Evolutionary conservation across 2,113 vertebrate genomes (phyloP), one percentile per base, ranked within the genome.

Genomic region (Xiphophorus hellerii): DNA sequence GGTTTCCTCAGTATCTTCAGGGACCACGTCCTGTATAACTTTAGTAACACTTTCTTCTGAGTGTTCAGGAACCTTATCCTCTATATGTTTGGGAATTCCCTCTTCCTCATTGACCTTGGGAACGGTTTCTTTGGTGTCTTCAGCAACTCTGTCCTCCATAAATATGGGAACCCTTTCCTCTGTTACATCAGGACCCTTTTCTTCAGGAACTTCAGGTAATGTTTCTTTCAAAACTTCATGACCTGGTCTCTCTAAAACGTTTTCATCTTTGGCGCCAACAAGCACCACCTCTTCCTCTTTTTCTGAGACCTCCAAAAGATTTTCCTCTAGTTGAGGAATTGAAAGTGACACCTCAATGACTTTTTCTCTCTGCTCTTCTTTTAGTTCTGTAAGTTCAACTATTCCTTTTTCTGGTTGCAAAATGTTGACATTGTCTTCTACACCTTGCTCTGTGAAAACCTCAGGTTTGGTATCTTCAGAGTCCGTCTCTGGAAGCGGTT

Each of bases 391-490:
- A 28, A 62, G n/a, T 25, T 73, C 61, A 62, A 27, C 39, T 8
- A 60, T 58, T 76, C 35, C 71, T 5, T 71, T n/a, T 5, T 70
- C 64, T 42, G 58, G 28, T 58, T 70, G 51, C 9, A 71, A 54
- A 72, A 75, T 33, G 15, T 28, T 76, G 37, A 31, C 51, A 25
- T 5, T 2, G 28, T 33, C 35, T 30, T 42, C 29, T 3, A 28
- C 27, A 25, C 6, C 66, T 42, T 13, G 64, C 4, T 75, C 30
- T 3, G 37, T 22, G 20, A 76, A 31, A 60, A 76, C 27, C 30
- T 64, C 71, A n/a, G 33, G 4, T 28, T 4, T 1, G 4, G 42
- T 30, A 29, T 48, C 37, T 0, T 73, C 75, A 58, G 37, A 11
- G 39, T 60, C 48, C 54, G 29, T 25, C 12, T 76, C 70, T 64